Percentiles rank a stretch among this genome's conserved stretches.
Evolutionary conservation across 2,888 invertebrate species (phyloP).

Genomic region (Imbricaverruca yamaguchii): DNA sequence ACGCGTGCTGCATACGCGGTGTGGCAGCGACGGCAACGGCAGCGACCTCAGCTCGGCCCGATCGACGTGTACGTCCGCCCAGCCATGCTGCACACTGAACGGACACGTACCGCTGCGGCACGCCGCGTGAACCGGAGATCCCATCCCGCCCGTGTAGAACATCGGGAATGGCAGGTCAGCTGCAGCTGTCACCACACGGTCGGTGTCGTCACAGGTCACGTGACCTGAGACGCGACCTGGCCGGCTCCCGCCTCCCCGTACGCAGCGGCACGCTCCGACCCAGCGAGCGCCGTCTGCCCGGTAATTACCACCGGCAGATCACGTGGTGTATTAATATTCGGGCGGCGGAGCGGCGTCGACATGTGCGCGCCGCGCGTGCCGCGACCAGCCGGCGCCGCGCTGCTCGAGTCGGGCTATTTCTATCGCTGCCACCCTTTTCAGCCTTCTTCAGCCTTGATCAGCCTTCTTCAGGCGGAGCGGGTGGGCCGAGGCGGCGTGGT

Average conservation of each 20-base stretch:
- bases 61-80: not conserved
- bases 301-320: not conserved
- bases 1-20: too few relatives aligned
- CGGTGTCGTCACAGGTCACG: not conserved
- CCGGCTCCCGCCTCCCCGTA: not conserved
- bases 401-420: not conserved
- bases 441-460: too few relatives aligned
- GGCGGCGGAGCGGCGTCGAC: not conserved
- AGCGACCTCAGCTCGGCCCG: too few relatives aligned
- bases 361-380: not conserved
- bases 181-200: too few relatives aligned
- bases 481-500: too few relatives aligned
- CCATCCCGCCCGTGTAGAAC: too few relatives aligned
- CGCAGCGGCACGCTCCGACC: too few relatives aligned
- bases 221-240: not conserved
- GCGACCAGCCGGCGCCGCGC: not conserved
- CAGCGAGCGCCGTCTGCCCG: not conserved
- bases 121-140: too few relatives aligned
- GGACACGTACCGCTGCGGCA: not conserved
- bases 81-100: not conserved
- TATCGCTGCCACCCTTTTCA: not conserved
- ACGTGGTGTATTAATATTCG: not conserved
- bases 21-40: too few relatives aligned
- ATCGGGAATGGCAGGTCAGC: too few relatives aligned
- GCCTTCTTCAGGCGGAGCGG: too few relatives aligned